Conservation (phyloP, 2,797 vertebrate species). For the Sparus aurata region DNA sequence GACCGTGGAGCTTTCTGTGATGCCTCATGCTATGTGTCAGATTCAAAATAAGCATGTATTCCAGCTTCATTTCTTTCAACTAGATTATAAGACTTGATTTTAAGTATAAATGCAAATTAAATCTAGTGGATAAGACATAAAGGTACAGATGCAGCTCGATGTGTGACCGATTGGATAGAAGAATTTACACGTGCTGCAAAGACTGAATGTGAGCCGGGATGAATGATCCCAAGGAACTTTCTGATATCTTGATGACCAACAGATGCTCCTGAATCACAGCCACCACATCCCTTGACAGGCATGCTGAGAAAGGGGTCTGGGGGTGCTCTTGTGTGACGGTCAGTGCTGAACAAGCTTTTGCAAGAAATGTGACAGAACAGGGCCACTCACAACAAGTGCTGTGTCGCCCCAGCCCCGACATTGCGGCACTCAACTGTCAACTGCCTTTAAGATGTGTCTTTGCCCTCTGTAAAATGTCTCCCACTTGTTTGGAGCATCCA, state of each 20-base stretch:
- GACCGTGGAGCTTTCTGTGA: background rate
- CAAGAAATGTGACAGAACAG: conserved; percentile 47
- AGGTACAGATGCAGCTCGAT: background rate
- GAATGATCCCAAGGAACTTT: conserved; percentile 3
- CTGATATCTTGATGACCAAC: conserved; percentile 26
- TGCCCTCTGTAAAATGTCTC: conserved; percentile 17
- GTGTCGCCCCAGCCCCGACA: background rate
- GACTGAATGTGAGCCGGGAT: background rate
- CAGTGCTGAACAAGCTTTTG: conserved; percentile 44
- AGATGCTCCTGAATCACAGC: conserved; percentile 36
- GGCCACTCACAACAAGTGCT: conserved; percentile 30
- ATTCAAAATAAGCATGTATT: background rate
- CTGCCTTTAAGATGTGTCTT: conserved; percentile 32
- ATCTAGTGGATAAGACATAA: background rate
- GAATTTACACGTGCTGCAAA: background rate
- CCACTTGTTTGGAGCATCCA: background rate
- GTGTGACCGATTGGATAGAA: background rate
- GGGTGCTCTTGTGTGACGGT: conserved; percentile 31
- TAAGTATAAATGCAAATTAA: conserved; percentile 5
- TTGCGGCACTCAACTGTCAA: conserved; percentile 45
- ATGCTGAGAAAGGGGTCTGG: conserved; percentile 15
- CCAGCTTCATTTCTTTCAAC: background rate
- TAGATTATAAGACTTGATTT: conserved; percentile 12
- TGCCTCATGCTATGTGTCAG: background rate
- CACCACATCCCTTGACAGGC: conserved; percentile 31